Base-by-base conservation (phyloP, 1,140 invertebrate species). In the Rhysida immarginata region DNA sequence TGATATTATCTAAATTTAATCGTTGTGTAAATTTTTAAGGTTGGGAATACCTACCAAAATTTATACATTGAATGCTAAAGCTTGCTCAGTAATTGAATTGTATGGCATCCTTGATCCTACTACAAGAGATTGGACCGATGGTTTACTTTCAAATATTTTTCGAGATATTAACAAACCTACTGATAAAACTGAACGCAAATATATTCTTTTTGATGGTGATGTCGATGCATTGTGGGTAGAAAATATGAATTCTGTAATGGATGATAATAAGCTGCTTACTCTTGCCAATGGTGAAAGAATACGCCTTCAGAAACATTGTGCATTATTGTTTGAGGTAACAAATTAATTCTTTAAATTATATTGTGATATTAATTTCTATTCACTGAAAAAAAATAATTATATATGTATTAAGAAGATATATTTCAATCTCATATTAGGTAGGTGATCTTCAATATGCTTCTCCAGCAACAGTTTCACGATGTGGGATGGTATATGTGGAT, bases 211-310 rank as follows among this genome's bases (percentile, higher is more conserved):
- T 72, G 91, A 95, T 67, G 91, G 91, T 3, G 89, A 94, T 66
- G 86, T 95, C 55, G 90, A 94, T 75, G 82, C 88, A 5, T 71
- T 92, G 3, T 95, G 89, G 89, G 88, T 94, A 59, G 89, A 93
- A 72, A 93, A 93, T 69, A 92, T 94, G 87, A 94, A 94, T 71
- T 91, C 88, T 1, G 88, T 94, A 3, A 93, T 95, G 89, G 90
- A 95, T 66, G 89, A 95, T 68, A 94, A 93, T 66, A 85, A 84
- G 67, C 68, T 93, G 45, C 67, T 95, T 44, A 93, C 89, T 0
- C 71, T 95, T 57, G 86, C 87, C 0, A 93, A 93, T 70, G 88
- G 89, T 51, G 89, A 95, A 66, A 74, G 89, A 55, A 91, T 95
- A 23, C 77, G 85, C 44, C 71, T 94, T 21, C 78, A 81, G 64